phyloP scores from a whole-genome alignment of 2,888 invertebrate genomes.

The Pyrgus malvae region DNA sequence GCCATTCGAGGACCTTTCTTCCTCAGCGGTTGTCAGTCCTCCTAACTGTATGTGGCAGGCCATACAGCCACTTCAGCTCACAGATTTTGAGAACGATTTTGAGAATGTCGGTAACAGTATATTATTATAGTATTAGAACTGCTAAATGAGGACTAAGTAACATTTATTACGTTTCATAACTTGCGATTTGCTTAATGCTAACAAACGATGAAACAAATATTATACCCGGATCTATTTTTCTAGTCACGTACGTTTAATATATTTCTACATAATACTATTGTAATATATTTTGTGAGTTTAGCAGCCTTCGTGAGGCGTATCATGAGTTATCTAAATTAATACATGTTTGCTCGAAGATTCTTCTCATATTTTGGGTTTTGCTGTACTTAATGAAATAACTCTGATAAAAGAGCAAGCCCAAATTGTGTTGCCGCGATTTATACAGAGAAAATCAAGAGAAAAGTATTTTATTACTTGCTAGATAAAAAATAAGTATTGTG shows the following conservation, averaged over 20 bases:
- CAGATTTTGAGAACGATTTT: no score
- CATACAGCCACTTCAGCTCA: no score
- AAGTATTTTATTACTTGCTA: slow-evolving; percentile 14
- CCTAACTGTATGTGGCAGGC: no score
- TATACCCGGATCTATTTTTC: slow-evolving; percentile 41
- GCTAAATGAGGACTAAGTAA: no score
- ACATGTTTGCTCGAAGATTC: slow-evolving; percentile 23
- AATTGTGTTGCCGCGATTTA: slow-evolving; percentile 10
- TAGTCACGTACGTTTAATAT: slow-evolving; percentile 50
- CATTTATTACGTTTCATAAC: background rate
- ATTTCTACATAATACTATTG: slow-evolving; percentile 58
- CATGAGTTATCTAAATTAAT: slow-evolving; percentile 46
- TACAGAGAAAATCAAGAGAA: background rate
- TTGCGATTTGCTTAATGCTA: background rate
- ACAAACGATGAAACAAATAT: background rate
- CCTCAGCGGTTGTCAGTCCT: no score
- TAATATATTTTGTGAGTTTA: slow-evolving; percentile 39
- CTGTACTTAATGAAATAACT: slow-evolving; percentile 26
- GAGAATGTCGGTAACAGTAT: no score
- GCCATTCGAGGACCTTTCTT: no score
- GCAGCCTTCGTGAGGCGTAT: slow-evolving; percentile 44
- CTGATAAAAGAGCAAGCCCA: slow-evolving; percentile 19
- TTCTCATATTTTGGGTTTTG: slow-evolving; percentile 24
- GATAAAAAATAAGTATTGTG: no score
- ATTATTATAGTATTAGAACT: no score